A percentile compares a stretch with the other conserved stretches of the same genome.
Evolutionary conservation across 2,888 invertebrate species (phyloP).

Genomic region (Nephrocerus scutellatus): DNA sequence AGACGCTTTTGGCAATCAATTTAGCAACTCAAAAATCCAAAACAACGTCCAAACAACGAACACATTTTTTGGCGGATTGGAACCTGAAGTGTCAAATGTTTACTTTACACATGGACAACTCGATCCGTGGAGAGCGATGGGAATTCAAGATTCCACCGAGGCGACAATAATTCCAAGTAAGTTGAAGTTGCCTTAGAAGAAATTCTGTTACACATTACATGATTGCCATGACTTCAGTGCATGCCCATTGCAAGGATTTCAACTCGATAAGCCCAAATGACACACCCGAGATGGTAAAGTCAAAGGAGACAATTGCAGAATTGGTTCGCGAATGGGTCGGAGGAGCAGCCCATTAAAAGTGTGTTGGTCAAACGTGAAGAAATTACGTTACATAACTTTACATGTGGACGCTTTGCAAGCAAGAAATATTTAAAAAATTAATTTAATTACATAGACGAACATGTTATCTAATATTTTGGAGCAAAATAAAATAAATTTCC

Average conservation of each 20-base stretch:
- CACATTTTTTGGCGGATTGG: slow-evolving; percentile 47
- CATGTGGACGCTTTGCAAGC: too few species aligned
- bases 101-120: slow-evolving; percentile 52
- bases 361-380: too few species aligned
- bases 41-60: slow-evolving; percentile 44
- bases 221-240: too few species aligned
- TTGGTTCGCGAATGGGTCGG: slow-evolving; percentile 39
- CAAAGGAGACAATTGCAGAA: slow-evolving; percentile 37
- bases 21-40: slow-evolving; percentile 28
- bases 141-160: slow-evolving; percentile 38
- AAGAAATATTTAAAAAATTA: too few species aligned
- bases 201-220: too few species aligned
- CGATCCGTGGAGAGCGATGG: slow-evolving; percentile 54
- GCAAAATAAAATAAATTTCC: too few species aligned
- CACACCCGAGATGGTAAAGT: slow-evolving; percentile 33
- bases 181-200: too few species aligned
- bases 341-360: too few species aligned
- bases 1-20: slow-evolving; percentile 36
- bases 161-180: slow-evolving; percentile 39
- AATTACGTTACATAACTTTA: too few species aligned
- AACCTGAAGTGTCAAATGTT: slow-evolving; percentile 49
- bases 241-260: slow-evolving; percentile 43
- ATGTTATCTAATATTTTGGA: too few species aligned
- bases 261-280: slow-evolving; percentile 35
- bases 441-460: too few species aligned